Percentiles rank a stretch among this genome's conserved stretches.
phyloP scores from a whole-genome alignment of 2,888 invertebrate genomes.

The Stenolophus ochropezus region DNA sequence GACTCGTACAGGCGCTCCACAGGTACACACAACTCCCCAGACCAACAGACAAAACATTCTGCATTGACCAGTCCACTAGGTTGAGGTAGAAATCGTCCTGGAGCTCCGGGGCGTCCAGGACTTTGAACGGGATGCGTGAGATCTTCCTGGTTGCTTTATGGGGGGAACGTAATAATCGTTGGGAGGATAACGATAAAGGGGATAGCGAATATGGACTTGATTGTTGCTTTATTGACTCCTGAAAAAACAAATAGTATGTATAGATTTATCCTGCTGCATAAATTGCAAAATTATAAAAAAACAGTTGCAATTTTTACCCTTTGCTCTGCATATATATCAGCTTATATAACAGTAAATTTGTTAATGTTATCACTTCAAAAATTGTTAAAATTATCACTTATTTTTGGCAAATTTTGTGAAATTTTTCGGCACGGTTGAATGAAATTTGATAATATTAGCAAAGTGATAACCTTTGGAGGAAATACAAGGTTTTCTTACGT shows the following conservation, averaged over 20 bases:
- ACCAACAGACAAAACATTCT: conserved; percentile 98
- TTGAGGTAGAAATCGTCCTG: conserved; percentile 99
- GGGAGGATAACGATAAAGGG: conserved; percentile 96
- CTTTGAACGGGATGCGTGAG: conserved; percentile 98
- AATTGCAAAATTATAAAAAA: too few relatives aligned
- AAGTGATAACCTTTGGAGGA: not conserved
- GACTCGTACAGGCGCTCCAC: conserved; percentile 99
- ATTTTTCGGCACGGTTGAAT: not conserved
- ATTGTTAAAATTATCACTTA: conserved; percentile 12
- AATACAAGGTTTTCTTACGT: not conserved
- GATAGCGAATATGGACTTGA: conserved; percentile 94
- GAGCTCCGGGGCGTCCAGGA: conserved; percentile 95
- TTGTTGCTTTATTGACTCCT: conserved; percentile 83
- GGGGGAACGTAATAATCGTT: conserved; percentile 94
- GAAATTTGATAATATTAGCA: not conserved
- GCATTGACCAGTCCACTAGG: conserved; percentile 99
- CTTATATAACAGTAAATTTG: not conserved
- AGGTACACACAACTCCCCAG: conserved; percentile 98
- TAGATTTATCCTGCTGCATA: not conserved
- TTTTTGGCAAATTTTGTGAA: not conserved
- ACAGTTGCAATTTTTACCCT: too few relatives aligned
- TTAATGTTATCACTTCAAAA: conserved; percentile 2
- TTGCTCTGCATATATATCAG: too few relatives aligned
- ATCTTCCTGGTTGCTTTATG: conserved; percentile 99
- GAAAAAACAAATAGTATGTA: conserved; percentile 70